Evolutionary conservation across 2,797 vertebrate species (phyloP).

Genomic region (Erpetoichthys calabaricus): DNA sequence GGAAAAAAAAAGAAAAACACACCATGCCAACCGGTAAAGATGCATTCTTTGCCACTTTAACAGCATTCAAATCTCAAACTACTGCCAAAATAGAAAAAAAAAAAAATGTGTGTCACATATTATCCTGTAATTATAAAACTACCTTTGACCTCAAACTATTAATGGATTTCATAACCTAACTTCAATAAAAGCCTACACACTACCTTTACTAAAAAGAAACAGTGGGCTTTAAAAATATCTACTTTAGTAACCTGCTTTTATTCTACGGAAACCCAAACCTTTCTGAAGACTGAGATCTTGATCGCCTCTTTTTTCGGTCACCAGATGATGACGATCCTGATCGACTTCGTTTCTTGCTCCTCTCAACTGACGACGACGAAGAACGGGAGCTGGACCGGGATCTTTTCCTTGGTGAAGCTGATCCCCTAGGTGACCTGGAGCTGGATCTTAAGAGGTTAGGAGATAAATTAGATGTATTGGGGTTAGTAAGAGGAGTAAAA

Average conservation of each 20-base stretch:
- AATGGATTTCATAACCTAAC: slow-evolving; percentile 16
- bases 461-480: slow-evolving; percentile 73
- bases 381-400: slow-evolving; percentile 72
- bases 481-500: slow-evolving; percentile 35
- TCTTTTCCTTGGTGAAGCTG: slow-evolving; percentile 83
- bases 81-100: background rate
- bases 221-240: too few relatives aligned
- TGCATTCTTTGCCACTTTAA: background rate
- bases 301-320: slow-evolving; percentile 92
- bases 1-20: slow-evolving; percentile 59
- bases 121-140: slow-evolving; percentile 10
- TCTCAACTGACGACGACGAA: slow-evolving; percentile 80
- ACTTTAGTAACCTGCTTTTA: slow-evolving; percentile 54
- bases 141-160: slow-evolving; percentile 20
- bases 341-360: slow-evolving; percentile 84
- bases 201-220: too few relatives aligned
- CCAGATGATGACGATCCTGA: slow-evolving; percentile 90
- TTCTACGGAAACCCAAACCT: slow-evolving; percentile 99
- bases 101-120: slow-evolving; percentile 7
- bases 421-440: slow-evolving; percentile 95
- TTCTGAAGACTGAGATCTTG: slow-evolving; percentile 97
- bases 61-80: slow-evolving; percentile 23
- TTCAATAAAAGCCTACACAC: too few relatives aligned
- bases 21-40: slow-evolving; percentile 29
- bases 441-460: slow-evolving; percentile 91